Percentiles rank a stretch among this genome's conserved stretches.
phyloP scores from a whole-genome alignment of 2,888 invertebrate species.

The Hermodice carunculata region DNA sequence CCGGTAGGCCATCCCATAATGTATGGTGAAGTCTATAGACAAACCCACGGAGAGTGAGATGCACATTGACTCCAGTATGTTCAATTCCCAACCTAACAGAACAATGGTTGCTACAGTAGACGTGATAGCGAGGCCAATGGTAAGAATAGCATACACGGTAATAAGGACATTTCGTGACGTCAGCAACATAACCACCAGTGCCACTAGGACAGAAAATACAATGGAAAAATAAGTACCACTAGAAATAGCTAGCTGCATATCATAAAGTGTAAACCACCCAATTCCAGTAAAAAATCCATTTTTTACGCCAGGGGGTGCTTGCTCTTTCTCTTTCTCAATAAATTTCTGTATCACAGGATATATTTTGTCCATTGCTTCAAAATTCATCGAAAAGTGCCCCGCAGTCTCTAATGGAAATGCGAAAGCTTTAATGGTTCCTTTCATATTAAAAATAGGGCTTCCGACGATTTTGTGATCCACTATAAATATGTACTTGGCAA shows the following conservation, averaged over 20 bases:
- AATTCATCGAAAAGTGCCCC: conserved; percentile 77
- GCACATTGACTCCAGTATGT: conserved; percentile 91
- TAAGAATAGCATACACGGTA: conserved; percentile 85
- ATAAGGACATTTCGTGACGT: conserved; percentile 87
- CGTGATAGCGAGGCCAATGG: conserved; percentile 87
- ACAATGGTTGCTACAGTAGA: conserved; percentile 78
- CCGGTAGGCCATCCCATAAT: conserved; percentile 85
- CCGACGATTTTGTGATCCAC: no score
- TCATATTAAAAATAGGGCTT: no score
- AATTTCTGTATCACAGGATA: conserved; percentile 81
- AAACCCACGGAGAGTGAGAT: conserved; percentile 91
- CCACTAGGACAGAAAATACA: conserved; percentile 80
- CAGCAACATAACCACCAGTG: conserved; percentile 83
- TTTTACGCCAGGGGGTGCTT: conserved; percentile 83
- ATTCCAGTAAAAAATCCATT: conserved; percentile 73
- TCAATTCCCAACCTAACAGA: conserved; percentile 84
- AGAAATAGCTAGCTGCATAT: conserved; percentile 86
- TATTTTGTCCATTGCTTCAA: conserved; percentile 83
- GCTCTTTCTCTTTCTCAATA: conserved; percentile 77
- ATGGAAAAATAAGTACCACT: conserved; percentile 87
- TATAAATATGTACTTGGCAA: no score
- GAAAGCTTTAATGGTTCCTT: no score
- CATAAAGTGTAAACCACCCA: conserved; percentile 89
- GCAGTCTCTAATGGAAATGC: no score
- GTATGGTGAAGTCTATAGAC: conserved; percentile 91